Percentiles rank a stretch among this genome's conserved stretches.
These are phyloP conservation scores for Myxocyprinus asiaticus DNA, from an alignment of 2,113 vertebrate genomes.

Conservation along the genomic window DNA sequence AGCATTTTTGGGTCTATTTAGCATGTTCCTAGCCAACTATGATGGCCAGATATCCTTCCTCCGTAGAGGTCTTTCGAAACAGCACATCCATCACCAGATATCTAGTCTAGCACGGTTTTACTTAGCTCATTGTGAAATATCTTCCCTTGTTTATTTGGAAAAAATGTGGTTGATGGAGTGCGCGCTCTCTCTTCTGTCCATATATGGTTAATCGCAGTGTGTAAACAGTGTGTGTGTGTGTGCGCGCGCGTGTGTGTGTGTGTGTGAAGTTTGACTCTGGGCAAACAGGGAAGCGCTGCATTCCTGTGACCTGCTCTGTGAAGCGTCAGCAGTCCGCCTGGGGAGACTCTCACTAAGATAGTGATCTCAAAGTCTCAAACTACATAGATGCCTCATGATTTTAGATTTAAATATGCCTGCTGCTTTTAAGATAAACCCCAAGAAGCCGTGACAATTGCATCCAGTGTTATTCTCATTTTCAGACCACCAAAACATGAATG, in stretches of 20 bases:
- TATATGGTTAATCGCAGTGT: constrained; percentile 65
- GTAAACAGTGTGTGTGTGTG: neutral
- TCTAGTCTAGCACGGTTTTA: too few relatives aligned
- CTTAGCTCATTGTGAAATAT: constrained; percentile 10
- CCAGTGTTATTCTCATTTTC: too few relatives aligned
- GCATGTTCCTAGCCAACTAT: too few relatives aligned
- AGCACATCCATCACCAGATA: too few relatives aligned
- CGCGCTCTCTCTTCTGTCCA: constrained; percentile 46
- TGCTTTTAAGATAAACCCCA: too few relatives aligned
- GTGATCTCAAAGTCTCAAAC: constrained; percentile 9
- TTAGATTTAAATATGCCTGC: too few relatives aligned
- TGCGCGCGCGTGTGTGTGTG: neutral
- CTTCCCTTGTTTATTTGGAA: constrained; percentile 14
- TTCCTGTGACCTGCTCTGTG: constrained; percentile 42
- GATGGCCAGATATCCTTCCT: too few relatives aligned
- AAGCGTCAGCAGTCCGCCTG: constrained; percentile 10
- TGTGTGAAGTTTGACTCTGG: constrained; percentile 36
- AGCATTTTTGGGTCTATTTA: too few relatives aligned
- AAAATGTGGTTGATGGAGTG: constrained; percentile 18
- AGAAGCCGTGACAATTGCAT: too few relatives aligned
- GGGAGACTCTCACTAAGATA: neutral
- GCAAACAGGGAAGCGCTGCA: constrained; percentile 34
- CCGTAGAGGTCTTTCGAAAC: too few relatives aligned
- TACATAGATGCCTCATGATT: neutral
- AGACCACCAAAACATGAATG: too few relatives aligned